Percentiles rank a stretch among this genome's conserved stretches.
Conservation (phyloP, 2,888 invertebrate genomes). For the Eudemis profundana region DNA sequence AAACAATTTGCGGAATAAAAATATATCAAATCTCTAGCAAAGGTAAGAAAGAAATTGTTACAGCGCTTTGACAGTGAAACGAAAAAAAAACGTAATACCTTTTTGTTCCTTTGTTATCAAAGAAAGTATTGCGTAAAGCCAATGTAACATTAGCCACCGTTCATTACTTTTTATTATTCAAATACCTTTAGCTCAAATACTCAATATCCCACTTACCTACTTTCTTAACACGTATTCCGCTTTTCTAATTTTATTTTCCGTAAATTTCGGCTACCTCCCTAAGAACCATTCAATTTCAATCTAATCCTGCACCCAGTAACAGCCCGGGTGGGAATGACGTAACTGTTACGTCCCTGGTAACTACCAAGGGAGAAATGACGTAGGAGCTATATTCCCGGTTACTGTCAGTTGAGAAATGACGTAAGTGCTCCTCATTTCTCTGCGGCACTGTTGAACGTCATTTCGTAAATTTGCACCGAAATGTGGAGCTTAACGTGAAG, state of each 20-base stretch:
- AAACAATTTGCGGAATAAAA: too few relatives aligned
- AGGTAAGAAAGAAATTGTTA: too few relatives aligned
- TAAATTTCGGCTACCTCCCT: constrained; percentile 55
- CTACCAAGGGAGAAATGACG: constrained; percentile 61
- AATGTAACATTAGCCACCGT: constrained; percentile 20
- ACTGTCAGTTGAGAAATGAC: constrained; percentile 60
- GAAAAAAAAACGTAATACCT: too few relatives aligned
- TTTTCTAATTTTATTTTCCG: constrained; percentile 46
- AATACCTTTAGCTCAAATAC: constrained; percentile 7
- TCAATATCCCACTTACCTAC: constrained; percentile 14
- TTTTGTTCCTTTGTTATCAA: background rate
- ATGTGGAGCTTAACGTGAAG: constrained; percentile 53
- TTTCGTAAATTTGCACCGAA: constrained; percentile 58
- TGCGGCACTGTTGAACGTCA: constrained; percentile 47
- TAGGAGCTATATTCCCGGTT: constrained; percentile 60
- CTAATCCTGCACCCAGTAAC: constrained; percentile 64
- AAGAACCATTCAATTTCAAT: constrained; percentile 73
- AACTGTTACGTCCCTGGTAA: constrained; percentile 55
- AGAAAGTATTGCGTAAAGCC: background rate
- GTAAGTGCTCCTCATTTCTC: constrained; percentile 62
- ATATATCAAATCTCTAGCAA: too few relatives aligned
- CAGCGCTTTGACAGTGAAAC: too few relatives aligned
- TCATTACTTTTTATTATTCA: constrained; percentile 33
- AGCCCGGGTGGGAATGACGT: constrained; percentile 62
- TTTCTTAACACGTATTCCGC: constrained; percentile 31